Percentiles rank a stretch among this genome's conserved stretches.
phyloP scores from a whole-genome alignment of 2,113 vertebrate species.

The Narcine bancroftii region DNA sequence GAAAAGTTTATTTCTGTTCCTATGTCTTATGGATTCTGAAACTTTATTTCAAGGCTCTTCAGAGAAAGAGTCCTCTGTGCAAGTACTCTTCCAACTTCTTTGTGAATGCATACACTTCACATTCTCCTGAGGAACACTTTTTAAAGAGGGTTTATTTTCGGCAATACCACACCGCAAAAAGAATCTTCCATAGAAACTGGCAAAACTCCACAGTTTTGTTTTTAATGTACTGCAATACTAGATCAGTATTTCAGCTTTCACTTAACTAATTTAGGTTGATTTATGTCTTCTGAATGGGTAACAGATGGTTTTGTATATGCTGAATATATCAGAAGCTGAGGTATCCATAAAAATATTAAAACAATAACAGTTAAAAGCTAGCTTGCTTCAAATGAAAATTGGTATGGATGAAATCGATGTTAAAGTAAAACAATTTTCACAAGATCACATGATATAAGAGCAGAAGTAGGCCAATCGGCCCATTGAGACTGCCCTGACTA shows the following conservation, averaged over 20 bases:
- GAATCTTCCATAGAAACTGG: not conserved
- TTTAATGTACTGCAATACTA: slow-evolving; percentile 21
- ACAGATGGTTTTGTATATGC: slow-evolving; percentile 12
- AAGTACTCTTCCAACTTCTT: too few species aligned
- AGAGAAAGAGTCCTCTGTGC: too few species aligned
- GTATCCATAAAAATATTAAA: slow-evolving; percentile 22
- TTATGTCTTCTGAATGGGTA: slow-evolving; percentile 27
- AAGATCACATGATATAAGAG: too few species aligned
- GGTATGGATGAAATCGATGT: slow-evolving; percentile 31
- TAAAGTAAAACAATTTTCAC: not conserved
- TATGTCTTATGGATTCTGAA: too few species aligned
- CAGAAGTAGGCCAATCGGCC: too few species aligned
- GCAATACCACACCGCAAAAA: not conserved
- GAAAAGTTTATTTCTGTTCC: too few species aligned
- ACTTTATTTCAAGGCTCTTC: too few species aligned
- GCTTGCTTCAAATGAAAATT: slow-evolving; percentile 4
- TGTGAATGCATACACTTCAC: not conserved
- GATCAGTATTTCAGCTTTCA: not conserved
- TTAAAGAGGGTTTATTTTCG: not conserved
- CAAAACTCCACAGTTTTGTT: not conserved
- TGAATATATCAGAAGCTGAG: slow-evolving; percentile 8
- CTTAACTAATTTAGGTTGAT: slow-evolving; percentile 33
- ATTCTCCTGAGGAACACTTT: not conserved
- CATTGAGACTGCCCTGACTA: too few species aligned
- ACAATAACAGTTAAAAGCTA: slow-evolving; percentile 21